These are phyloP conservation scores for Turdus rufiventris DNA, from an alignment of 2,113 vertebrate species.

Conservation along the genomic window DNA sequence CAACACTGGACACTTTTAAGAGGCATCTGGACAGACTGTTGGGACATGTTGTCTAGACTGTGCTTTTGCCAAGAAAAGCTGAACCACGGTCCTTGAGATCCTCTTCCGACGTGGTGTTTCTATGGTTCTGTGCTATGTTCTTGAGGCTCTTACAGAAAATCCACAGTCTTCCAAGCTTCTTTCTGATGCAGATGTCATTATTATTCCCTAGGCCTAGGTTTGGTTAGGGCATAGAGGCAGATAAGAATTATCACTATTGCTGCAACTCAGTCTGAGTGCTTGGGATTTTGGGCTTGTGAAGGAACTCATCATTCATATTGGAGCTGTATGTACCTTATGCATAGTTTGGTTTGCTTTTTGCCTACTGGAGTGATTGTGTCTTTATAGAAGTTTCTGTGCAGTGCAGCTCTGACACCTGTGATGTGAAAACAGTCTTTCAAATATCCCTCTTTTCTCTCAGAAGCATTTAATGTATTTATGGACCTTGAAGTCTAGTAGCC, in stretches of 20 bases:
- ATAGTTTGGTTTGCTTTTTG: not conserved
- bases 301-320: not conserved
- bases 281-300: not conserved
- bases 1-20: not conserved
- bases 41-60: not conserved
- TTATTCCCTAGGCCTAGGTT: not conserved
- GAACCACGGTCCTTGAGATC: not conserved
- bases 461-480: not conserved
- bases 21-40: not conserved
- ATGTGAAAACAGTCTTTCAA: not conserved
- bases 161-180: not conserved
- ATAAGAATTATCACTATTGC: not conserved
- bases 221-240: not conserved
- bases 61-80: not conserved
- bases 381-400: not conserved
- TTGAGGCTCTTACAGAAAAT: not conserved
- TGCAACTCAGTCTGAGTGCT: not conserved
- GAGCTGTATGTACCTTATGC: not conserved
- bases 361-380: not conserved
- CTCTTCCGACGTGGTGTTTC: not conserved
- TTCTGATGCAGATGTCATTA: not conserved
- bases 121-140: not conserved
- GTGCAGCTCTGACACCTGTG: not conserved
- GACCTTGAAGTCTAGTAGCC: not conserved
- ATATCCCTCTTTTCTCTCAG: not conserved